These are phyloP conservation scores for Heliconius ismenius DNA, from an alignment of 2,888 invertebrate species.

Conservation along the genomic window DNA sequence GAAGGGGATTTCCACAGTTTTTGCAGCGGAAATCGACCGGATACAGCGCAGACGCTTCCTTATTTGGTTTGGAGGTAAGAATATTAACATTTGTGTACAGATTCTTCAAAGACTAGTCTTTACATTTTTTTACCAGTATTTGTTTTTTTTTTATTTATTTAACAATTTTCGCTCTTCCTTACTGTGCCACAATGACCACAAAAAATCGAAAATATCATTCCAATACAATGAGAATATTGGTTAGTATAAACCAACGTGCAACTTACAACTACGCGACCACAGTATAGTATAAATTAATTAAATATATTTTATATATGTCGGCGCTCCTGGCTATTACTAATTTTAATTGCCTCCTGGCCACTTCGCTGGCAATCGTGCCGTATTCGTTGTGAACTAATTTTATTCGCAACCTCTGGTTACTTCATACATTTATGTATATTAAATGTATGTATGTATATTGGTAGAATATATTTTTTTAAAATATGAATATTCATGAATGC, in stretches of 20 bases:
- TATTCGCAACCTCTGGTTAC: constrained; percentile 1
- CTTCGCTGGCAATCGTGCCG: constrained; percentile 9
- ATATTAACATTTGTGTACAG: constrained; percentile 10
- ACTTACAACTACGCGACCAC: too few relatives aligned
- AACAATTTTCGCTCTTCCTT: too few relatives aligned
- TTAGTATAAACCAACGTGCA: too few relatives aligned
- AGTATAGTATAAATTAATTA: background rate
- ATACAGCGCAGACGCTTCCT: constrained; percentile 30
- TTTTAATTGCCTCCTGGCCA: constrained; percentile 25
- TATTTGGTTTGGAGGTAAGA: constrained; percentile 18
- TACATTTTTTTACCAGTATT: background rate
- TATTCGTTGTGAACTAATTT: constrained; percentile 13
- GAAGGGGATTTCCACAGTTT: constrained; percentile 18
- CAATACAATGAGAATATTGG: too few relatives aligned
- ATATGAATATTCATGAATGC: constrained; percentile 9
- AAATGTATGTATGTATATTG: background rate
- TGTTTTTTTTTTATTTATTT: background rate
- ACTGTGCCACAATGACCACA: too few relatives aligned
- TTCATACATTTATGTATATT: constrained; percentile 1
- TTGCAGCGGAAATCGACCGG: constrained; percentile 32
- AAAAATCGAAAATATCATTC: too few relatives aligned
- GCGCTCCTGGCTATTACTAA: constrained; percentile 17
- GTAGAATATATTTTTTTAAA: background rate
- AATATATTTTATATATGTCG: constrained; percentile 20
- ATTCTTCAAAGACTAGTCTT: background rate